These are phyloP conservation scores for Caenorhabditis inopinata DNA, from an alignment of 1,140 invertebrate genomes.

Conservation along the genomic window DNA sequence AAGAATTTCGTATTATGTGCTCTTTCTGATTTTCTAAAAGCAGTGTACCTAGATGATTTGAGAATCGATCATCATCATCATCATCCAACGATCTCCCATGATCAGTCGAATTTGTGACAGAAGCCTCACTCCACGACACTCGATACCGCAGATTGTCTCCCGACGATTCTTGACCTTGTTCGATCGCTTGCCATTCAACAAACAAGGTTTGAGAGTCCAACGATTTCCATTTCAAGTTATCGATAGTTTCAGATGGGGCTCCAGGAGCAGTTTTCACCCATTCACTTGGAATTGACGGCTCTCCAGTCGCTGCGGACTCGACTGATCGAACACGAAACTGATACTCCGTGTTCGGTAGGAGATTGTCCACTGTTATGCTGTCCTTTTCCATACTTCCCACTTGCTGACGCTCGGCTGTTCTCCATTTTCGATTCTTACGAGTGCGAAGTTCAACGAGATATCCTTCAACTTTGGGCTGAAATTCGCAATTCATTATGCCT, in stretches of 20 bases:
- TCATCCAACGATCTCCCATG: background rate
- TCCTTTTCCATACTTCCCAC: slow-evolving; percentile 35
- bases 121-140: slow-evolving; percentile 43
- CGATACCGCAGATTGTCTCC: slow-evolving; percentile 42
- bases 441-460: slow-evolving; percentile 35
- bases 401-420: slow-evolving; percentile 23
- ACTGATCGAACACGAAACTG: slow-evolving; percentile 45
- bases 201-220: slow-evolving; percentile 34
- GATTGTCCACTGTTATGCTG: slow-evolving; percentile 36
- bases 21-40: no score
- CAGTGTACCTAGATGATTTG: slow-evolving; percentile 3
- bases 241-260: slow-evolving; percentile 26
- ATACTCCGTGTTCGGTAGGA: slow-evolving; percentile 36
- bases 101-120: slow-evolving; percentile 19
- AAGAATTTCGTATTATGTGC: no score
- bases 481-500: background rate
- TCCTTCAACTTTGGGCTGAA: slow-evolving; percentile 18
- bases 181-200: slow-evolving; percentile 43
- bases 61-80: slow-evolving; percentile 30
- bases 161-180: slow-evolving; percentile 6
- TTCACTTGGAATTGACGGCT: slow-evolving; percentile 34
- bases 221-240: slow-evolving; percentile 42
- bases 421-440: slow-evolving; percentile 37
- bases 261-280: slow-evolving; percentile 40
- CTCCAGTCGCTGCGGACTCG: slow-evolving; percentile 13